Evolutionary conservation across 2,888 invertebrate species (phyloP).

Genomic region (Stomorhina lunata): DNA sequence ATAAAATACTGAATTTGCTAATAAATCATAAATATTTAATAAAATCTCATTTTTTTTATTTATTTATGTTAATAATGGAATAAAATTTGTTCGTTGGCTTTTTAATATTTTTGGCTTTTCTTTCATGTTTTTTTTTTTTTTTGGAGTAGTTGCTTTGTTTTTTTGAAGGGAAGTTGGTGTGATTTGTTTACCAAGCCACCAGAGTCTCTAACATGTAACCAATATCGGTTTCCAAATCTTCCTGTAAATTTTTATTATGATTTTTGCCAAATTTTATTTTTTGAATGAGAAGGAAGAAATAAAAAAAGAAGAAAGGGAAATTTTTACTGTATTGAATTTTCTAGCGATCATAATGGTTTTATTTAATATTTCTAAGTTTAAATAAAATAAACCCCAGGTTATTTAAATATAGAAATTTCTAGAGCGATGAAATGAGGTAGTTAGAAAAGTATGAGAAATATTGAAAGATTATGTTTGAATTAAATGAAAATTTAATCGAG

Average conservation of each 20-base stretch:
- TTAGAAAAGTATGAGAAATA: not conserved
- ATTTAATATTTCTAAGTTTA: not conserved
- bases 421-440: not conserved
- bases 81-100: not conserved
- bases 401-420: not conserved
- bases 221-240: conserved; percentile 84
- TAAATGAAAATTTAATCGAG: not conserved
- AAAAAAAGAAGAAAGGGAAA: conserved; percentile 21
- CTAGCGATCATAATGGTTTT: conserved; percentile 44
- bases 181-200: conserved; percentile 81
- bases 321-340: conserved; percentile 41
- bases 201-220: conserved; percentile 85
- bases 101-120: conserved; percentile 13
- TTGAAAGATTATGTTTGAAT: not conserved
- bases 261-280: not conserved
- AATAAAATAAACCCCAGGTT: not conserved
- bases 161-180: conserved; percentile 36
- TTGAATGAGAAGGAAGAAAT: conserved; percentile 47
- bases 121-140: conserved; percentile 23
- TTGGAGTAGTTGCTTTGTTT: conserved; percentile 22
- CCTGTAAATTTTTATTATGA: conserved; percentile 81
- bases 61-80: not conserved
- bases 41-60: not conserved
- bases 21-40: not conserved
- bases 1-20: too few relatives aligned